Conservation (phyloP, 2,888 invertebrate species). For the Cheilosia vulpina region DNA sequence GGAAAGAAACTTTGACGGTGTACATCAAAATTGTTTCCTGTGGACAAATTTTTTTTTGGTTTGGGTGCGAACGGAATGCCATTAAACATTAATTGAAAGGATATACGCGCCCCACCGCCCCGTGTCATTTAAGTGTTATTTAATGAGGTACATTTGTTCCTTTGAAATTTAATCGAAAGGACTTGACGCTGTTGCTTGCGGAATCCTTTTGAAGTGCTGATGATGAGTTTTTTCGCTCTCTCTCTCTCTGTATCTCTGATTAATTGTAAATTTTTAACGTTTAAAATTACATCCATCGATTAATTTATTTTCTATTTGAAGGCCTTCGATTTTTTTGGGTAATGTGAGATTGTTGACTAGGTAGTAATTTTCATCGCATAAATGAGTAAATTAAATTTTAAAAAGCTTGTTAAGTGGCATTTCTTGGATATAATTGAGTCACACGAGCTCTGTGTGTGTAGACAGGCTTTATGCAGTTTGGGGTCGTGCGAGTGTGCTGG, state of each 20-base stretch:
- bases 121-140: constrained; percentile 55
- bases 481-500: too few species aligned
- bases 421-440: too few species aligned
- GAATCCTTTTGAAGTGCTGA: constrained; percentile 49
- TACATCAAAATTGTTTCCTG: constrained; percentile 32
- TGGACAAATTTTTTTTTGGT: not conserved
- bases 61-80: constrained; percentile 21
- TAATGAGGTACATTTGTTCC: constrained; percentile 63
- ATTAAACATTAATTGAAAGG: constrained; percentile 71
- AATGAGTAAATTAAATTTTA: not conserved
- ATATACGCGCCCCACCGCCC: constrained; percentile 35
- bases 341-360: constrained; percentile 23
- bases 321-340: constrained; percentile 2
- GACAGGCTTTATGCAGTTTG: too few species aligned
- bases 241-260: not conserved
- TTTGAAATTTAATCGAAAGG: constrained; percentile 68
- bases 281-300: constrained; percentile 38
- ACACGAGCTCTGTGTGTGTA: too few species aligned
- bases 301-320: constrained; percentile 30
- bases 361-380: not conserved
- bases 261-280: constrained; percentile 54
- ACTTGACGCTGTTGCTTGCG: constrained; percentile 14
- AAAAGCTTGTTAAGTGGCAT: not conserved
- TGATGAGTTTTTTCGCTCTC: constrained; percentile 21
- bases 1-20: constrained; percentile 44